Evolutionary conservation across 2,113 vertebrate species (phyloP), one percentile per base, ranked within the genome.

Genomic region (human): DNA sequence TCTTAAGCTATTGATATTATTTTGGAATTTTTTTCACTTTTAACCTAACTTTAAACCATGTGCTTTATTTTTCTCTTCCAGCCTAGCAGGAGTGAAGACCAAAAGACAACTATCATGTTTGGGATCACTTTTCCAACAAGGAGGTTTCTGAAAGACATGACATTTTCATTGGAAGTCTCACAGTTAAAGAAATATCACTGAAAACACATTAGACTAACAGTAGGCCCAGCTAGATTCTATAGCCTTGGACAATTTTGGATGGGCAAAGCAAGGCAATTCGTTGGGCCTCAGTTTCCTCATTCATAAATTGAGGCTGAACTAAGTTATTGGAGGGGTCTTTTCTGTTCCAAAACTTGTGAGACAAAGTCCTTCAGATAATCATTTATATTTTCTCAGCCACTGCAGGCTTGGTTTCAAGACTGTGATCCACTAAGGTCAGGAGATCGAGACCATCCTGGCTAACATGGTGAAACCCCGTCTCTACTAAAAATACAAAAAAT

Each of bases 11-110:
- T 52, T 78, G 73, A 93, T 80, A 59, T 27, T 81, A 83, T 52
- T 86, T 89, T 64, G 91, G 61, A 98, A 96, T 85, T 86, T 5
- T 78, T 93, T 98, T 96, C 89, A 97, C 18, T 94, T 83, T 97
- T 97, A 78, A 86, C 86, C 66, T 81, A 97, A 79, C 38, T 72
- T 90, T 83, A 90, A 96, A 92, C 12, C n/a, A 0, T 59, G 4
- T 70, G 2, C 25, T 94, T 40, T 50, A n/a, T 45, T 97, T 93
- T 90, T 52, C 18, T 82, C 25, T 79, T 89, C 50, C 6, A 89
- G 27, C 13, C 4, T 48, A 52, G 32, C 23, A 64, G 57, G 64
- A 38, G 68, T 55, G 57, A 89, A 35, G 40, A 55, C 7, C 43
- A 20, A 79, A 80, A 70, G 50, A 82, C 70, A 27, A 50, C 12